phyloP scores from a whole-genome alignment of 2,113 vertebrate species.

The Glaucidium brasilianum region DNA sequence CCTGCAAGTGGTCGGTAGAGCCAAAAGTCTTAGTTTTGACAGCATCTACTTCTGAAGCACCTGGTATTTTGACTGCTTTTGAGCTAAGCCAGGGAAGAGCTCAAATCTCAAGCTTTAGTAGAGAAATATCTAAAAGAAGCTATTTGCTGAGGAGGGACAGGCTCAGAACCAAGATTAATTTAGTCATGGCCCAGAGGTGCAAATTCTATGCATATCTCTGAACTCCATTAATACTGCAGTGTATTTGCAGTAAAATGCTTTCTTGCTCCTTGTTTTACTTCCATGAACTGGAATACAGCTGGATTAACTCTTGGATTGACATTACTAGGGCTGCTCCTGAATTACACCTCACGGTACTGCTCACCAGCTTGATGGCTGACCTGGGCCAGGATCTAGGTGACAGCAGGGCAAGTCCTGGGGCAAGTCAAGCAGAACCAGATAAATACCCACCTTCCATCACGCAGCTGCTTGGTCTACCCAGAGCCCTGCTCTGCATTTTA shows the following conservation, averaged over 20 bases:
- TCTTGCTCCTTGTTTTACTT: neutral
- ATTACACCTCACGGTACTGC: neutral
- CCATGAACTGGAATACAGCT: neutral
- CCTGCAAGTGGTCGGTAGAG: neutral
- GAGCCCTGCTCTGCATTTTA: neutral
- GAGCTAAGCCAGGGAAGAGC: neutral
- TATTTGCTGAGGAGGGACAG: neutral
- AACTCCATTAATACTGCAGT: neutral
- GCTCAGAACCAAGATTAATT: neutral
- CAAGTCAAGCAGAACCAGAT: neutral
- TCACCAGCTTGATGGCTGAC: neutral
- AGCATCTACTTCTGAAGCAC: neutral
- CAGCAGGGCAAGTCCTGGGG: neutral
- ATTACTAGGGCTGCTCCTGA: neutral
- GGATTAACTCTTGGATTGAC: neutral
- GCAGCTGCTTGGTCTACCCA: neutral
- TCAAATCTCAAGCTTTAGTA: neutral
- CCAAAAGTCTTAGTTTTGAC: neutral
- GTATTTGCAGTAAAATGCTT: neutral
- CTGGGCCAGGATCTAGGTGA: neutral
- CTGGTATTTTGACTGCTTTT: neutral
- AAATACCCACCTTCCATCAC: rapidly evolving
- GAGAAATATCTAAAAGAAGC: neutral
- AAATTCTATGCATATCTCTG: neutral
- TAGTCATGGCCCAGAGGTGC: neutral